phyloP scores from a whole-genome alignment of 2,797 vertebrate genomes.

The Rhynchotus rufescens region DNA sequence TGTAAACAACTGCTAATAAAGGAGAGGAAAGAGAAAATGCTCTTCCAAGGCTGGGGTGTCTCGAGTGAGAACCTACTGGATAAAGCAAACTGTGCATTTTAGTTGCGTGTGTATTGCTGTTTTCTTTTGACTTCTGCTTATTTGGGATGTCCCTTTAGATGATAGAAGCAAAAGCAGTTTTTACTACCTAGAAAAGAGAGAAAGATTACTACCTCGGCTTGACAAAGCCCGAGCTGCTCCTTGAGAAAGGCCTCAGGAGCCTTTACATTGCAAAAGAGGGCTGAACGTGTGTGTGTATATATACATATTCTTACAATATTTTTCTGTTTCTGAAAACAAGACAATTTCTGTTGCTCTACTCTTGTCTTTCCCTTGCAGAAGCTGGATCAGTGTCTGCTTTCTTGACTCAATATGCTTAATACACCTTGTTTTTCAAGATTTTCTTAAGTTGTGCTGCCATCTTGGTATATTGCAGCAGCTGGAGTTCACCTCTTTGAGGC shows the following conservation, averaged over 20 bases:
- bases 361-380: neutral
- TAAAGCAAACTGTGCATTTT: neutral
- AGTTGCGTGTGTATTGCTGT: neutral
- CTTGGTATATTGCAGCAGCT: neutral
- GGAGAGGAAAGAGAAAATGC: neutral
- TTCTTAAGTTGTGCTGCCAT: neutral
- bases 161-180: neutral
- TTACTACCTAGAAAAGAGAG: neutral
- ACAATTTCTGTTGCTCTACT: neutral
- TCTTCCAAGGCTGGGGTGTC: neutral
- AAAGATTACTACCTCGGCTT: neutral
- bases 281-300: neutral
- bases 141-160: neutral
- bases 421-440: neutral
- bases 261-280: neutral
- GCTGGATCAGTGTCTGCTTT: fast-evolving
- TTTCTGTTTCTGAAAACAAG: neutral
- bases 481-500: neutral
- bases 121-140: neutral
- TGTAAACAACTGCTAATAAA: neutral
- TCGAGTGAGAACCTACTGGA: neutral
- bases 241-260: no score
- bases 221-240: neutral
- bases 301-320: neutral
- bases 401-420: neutral